Percentiles rank a stretch among this genome's conserved stretches.
Evolutionary conservation across 2,888 invertebrate genomes (phyloP).

Genomic region (Acrobasis suavella): DNA sequence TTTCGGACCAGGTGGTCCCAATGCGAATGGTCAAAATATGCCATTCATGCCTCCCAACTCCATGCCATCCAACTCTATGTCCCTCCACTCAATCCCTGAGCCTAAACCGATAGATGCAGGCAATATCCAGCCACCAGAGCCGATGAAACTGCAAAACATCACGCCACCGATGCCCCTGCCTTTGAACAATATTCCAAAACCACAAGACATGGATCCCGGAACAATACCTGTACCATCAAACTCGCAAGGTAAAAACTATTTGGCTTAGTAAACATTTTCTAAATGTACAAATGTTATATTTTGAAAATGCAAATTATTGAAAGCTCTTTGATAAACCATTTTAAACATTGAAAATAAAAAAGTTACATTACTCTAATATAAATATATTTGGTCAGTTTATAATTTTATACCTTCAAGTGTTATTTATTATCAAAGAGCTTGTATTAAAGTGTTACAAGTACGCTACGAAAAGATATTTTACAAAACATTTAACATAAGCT

Average conservation of each 20-base stretch:
- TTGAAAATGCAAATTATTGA: background rate
- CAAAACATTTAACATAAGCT: background rate
- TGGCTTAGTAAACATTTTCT: background rate
- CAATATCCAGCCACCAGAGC: slow-evolving; percentile 57
- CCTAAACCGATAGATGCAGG: slow-evolving; percentile 45
- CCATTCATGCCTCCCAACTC: slow-evolving; percentile 57
- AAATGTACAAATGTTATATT: background rate
- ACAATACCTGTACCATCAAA: slow-evolving; percentile 77
- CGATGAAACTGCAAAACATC: slow-evolving; percentile 83
- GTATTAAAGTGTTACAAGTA: background rate
- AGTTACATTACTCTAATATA: too few species aligned
- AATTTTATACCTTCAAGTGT: background rate
- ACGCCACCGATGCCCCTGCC: slow-evolving; percentile 84
- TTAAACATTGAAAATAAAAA: background rate
- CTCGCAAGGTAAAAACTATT: slow-evolving; percentile 56
- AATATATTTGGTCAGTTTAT: too few species aligned
- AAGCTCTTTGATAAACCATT: slow-evolving; percentile 19
- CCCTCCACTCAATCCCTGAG: slow-evolving; percentile 44
- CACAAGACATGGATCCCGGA: slow-evolving; percentile 82
- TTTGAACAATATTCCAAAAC: slow-evolving; percentile 83
- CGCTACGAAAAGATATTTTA: background rate
- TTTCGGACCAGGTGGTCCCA: slow-evolving; percentile 46
- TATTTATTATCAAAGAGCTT: slow-evolving; percentile 19
- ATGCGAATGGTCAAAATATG: slow-evolving; percentile 52
- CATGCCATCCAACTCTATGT: slow-evolving; percentile 36